Base-by-base conservation (phyloP, 2,888 invertebrate genomes). In the Pedicia rivosa region DNA sequence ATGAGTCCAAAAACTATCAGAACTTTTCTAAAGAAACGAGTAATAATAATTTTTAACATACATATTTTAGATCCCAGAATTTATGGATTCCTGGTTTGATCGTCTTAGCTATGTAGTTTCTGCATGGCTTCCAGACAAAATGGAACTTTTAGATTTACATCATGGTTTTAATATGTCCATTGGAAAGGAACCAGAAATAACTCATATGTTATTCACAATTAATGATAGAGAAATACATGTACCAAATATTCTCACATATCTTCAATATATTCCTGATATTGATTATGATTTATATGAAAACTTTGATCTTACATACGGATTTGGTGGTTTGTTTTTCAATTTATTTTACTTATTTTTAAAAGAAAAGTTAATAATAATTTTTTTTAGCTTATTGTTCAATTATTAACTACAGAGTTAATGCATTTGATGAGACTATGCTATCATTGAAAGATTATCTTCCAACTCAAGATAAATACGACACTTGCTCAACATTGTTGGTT, bases 61-160 rank as follows among this genome's bases (percentile, higher is more conserved):
- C 9, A 10, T 5, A n/a, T 28, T 19, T 14, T 12, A n/a, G 20
- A 15, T 37, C 58, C 59, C 59, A 59, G 59, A n/a, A n/a, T n/a
- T n/a, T n/a, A n/a, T 58, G 57, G 58, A 58, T 56, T 45, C 54
- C 55, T 13, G 40, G 54, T 7, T 56, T 53, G 54, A 52, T 20
- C 54, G 60, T 2, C 41, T 59, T 9, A 59, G 59, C 46, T 59
- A 60, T 38, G 50, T 60, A 37, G 53, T 57, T 3, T 56, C 59
- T 3, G 57, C 59, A 8, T 42, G 60, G 26, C 56, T 59, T 1
- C 46, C 49, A 4, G 42, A 54, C 16, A 57, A 54, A 37, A 49
- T 58, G 3, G 57, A 57, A 37, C 52, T 53, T 30, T 41, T 60
- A 17, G 51, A 57, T 37, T 48, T 60, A 46, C 52, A 51, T 20